A percentile compares a stretch with the other conserved stretches of the same genome.
These are phyloP conservation scores for Lanius ludovicianus DNA, from an alignment of 2,113 vertebrate species.

Conservation along the genomic window DNA sequence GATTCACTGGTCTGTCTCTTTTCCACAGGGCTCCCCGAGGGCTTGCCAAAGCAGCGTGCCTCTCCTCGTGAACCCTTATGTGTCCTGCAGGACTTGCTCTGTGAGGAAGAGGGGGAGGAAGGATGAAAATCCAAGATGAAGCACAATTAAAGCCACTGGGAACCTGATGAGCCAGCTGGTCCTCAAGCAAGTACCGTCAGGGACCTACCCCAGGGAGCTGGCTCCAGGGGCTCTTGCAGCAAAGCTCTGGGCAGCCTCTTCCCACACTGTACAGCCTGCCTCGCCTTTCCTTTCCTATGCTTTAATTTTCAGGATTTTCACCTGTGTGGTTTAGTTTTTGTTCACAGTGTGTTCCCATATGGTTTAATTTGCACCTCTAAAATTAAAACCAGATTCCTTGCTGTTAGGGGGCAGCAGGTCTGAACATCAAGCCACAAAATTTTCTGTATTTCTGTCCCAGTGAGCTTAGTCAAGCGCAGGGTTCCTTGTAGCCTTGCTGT, in stretches of 20 bases:
- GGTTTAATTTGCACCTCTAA: slow-evolving; percentile 51
- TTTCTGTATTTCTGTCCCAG: not conserved
- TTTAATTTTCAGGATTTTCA: not conserved
- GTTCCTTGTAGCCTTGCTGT: not conserved
- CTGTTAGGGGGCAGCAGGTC: not conserved
- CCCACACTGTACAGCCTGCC: not conserved
- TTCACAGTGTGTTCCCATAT: not conserved
- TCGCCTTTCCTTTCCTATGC: not conserved
- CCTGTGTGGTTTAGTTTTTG: not conserved
- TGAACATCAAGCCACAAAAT: not conserved
- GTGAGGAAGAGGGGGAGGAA: not conserved
- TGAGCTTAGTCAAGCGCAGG: not conserved
- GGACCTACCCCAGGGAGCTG: not conserved
- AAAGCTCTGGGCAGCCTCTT: not conserved
- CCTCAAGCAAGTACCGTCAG: not conserved
- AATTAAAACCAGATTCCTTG: slow-evolving; percentile 25
- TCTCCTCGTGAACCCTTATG: not conserved
- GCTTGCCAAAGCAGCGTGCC: not conserved
- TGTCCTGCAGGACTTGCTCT: not conserved
- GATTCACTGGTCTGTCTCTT: fast-evolving
- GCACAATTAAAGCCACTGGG: not conserved
- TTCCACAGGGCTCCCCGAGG: not conserved
- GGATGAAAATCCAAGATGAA: not conserved
- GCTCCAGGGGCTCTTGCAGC: not conserved
- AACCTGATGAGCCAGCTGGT: not conserved